phyloP scores from a whole-genome alignment of 2,797 vertebrate genomes.

The Ambastaia sidthimunki region DNA sequence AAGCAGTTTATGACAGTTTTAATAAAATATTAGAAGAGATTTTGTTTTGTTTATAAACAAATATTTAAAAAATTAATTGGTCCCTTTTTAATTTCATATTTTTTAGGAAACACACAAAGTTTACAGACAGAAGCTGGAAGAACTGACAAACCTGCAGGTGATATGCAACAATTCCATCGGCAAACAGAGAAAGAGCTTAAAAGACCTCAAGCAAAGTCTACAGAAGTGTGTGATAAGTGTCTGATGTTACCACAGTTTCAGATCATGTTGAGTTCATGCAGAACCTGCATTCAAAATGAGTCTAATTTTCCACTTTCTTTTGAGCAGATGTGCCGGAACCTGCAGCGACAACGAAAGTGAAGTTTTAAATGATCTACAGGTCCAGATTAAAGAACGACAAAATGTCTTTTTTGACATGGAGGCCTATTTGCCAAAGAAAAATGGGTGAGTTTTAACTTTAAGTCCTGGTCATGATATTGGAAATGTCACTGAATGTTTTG shows the following conservation, averaged over 20 bases:
- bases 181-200: constrained; percentile 88
- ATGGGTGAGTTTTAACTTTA: constrained; percentile 79
- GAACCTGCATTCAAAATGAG: background rate
- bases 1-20: background rate
- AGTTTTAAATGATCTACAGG: constrained; percentile 81
- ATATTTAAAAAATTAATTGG: background rate
- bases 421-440: constrained; percentile 96
- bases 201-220: constrained; percentile 81
- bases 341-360: constrained; percentile 80
- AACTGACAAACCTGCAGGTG: constrained; percentile 87
- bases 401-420: constrained; percentile 98
- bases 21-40: background rate
- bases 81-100: background rate
- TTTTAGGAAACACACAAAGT: constrained; percentile 92
- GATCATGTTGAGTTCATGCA: background rate
- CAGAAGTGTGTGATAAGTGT: constrained; percentile 74
- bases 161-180: constrained; percentile 86
- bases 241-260: background rate
- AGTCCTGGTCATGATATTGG: no score
- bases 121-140: constrained; percentile 94
- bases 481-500: background rate
- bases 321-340: constrained; percentile 76
- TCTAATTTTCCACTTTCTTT: constrained; percentile 7
- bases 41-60: background rate
- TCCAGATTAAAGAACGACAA: constrained; percentile 91